Evolutionary conservation across 2,797 vertebrate species (phyloP), one percentile per base, ranked within the genome.

Genomic region (Poeciliopsis paucimaculata): DNA sequence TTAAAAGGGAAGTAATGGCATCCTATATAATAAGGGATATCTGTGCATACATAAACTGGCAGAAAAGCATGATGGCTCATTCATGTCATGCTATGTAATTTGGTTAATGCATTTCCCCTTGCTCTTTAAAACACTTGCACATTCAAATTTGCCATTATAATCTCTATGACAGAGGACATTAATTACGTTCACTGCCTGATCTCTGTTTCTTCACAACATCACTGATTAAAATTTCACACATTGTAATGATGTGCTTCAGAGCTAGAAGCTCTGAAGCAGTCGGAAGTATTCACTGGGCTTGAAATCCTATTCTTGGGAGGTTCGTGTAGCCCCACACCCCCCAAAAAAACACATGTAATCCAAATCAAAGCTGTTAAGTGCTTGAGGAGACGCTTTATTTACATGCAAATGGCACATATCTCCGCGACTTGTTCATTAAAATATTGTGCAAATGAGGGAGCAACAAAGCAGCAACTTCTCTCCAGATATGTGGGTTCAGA

Each of bases 151-250:
- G 95, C 95, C 96, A 91, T 95, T 95, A 96, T 97, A 97, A 97
- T 98, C 96, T 97, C 95, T 96, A 95, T 97, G 96, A 97, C 97
- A 97, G 96, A 97, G 96, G 95, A 96, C 96, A 97, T 98, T 98
- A 97, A 98, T 99, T 98, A 98, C 95, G 96, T 95, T 95, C 96
- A 94, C 97, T 95, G 96, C 95, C 96, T 96, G 96, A 97, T 97
- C 95, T 92, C 96, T 97, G 96, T 96, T 97, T 96, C 96, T 96
- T 97, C 96, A 95, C 96, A 97, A 98, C 96, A 96, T 97, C 97
- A 97, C 96, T 97, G 97, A 98, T 98, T 98, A 97, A 97, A 98
- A 98, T 98, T 98, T 98, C 97, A 97, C 97, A 97, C 97, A 91
- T 97, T 97, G 96, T 96, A 97, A 97, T 97, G 96, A 98, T 96